Conservation (phyloP, 2,888 invertebrate species). For the Pteria penguin region DNA sequence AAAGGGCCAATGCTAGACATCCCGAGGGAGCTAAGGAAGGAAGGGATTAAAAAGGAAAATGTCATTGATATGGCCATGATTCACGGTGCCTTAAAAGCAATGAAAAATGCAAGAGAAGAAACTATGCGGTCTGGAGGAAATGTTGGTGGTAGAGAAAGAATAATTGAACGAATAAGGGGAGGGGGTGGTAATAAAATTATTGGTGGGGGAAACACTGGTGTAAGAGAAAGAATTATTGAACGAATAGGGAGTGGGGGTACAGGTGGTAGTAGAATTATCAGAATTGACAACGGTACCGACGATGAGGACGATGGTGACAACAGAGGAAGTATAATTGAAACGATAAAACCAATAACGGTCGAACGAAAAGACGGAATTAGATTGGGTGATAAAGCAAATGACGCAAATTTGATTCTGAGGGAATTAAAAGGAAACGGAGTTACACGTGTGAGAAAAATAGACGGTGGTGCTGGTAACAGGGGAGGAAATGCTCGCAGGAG, state of each 20-base stretch:
- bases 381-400: too few relatives aligned
- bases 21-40: background rate
- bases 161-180: background rate
- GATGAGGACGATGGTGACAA: background rate
- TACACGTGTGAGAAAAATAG: too few relatives aligned
- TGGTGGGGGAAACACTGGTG: too few relatives aligned
- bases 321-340: background rate
- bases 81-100: background rate
- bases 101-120: slow-evolving; percentile 5
- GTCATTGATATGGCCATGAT: background rate
- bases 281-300: background rate
- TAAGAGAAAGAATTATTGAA: background rate
- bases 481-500: too few relatives aligned
- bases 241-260: background rate
- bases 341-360: too few relatives aligned
- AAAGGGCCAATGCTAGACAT: background rate
- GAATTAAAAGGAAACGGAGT: too few relatives aligned
- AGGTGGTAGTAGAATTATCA: background rate
- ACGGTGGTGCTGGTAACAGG: too few relatives aligned
- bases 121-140: slow-evolving; percentile 1
- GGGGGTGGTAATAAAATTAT: background rate
- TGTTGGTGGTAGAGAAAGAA: background rate
- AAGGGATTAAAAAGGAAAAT: background rate
- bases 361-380: too few relatives aligned
- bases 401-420: too few relatives aligned